Evolutionary conservation across 2,888 invertebrate genomes (phyloP), one percentile per base, ranked within the genome.

Genomic region (Leptopilina drosophilae): DNA sequence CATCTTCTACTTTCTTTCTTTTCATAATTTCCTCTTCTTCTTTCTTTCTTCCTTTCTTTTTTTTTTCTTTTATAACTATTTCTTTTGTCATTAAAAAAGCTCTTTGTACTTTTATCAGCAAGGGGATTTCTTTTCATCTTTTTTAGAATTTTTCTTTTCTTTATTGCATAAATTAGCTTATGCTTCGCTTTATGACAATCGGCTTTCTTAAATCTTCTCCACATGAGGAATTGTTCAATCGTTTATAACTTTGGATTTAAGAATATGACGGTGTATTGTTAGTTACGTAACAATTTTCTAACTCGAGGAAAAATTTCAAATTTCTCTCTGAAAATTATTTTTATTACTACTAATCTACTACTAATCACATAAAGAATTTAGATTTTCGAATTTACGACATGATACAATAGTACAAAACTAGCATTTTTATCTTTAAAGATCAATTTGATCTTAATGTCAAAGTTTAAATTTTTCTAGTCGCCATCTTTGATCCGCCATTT

Each of bases 101-200:
- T 40, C 40, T 56, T 14, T 14, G 56, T 14, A 8, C 14, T 73
- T 8, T 56, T 73, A 14, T 33, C 56, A 56, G 9, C n/a, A 12
- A 5, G 53, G n/a, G 9, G 40, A 73, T 56, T 33, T 33, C 73
- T 73, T 73, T 59, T 9, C 15, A 73, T 12, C 56, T 73, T 73
- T 33, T 73, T n/a, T 2, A 49, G 11, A 15, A 26, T 15, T 12
- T 53, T 20, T 20, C 20, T 20, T 53, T 69, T 53, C 26, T 53
- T 8, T 42, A 8, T 6, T 69, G 69, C 69, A 7, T 26, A 53
- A 53, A 53, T 69, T 53, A 69, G 11, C 49, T 2, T 14, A n/a
- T 56, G 73, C 40, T 59, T 56, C n/a, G 33, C 26, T 69, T 69
- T 69, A 53, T 53, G 53, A 53, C 69, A 69, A 69, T n/a, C 49